These are phyloP conservation scores for Thamnaconus septentrionalis DNA, from an alignment of 2,113 vertebrate species.

Conservation along the genomic window DNA sequence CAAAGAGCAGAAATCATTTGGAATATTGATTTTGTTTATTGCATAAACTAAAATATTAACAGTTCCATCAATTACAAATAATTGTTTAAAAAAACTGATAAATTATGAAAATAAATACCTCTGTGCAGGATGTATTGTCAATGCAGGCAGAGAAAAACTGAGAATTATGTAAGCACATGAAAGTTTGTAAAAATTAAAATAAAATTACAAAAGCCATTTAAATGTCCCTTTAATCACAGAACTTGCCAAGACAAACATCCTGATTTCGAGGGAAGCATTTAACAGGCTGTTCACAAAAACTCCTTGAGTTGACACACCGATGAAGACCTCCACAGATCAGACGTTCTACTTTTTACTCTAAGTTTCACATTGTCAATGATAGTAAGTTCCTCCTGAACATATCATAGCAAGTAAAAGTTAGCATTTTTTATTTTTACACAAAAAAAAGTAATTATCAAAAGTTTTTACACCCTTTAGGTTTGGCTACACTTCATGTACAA, in stretches of 20 bases:
- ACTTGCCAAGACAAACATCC: constrained; percentile 25
- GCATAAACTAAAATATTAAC: constrained; percentile 54
- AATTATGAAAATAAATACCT: constrained; percentile 75
- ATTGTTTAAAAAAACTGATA: constrained; percentile 62
- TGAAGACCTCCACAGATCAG: not conserved
- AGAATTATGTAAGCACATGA: constrained; percentile 20
- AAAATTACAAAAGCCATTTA: constrained; percentile 1
- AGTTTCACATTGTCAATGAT: constrained; percentile 29
- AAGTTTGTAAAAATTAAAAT: constrained; percentile 19
- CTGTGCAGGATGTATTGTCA: constrained; percentile 54
- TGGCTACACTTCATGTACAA: constrained; percentile 39
- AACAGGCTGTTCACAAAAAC: constrained; percentile 12
- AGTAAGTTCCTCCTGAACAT: constrained; percentile 17
- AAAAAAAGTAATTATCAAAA: constrained; percentile 30
- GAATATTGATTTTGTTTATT: constrained; percentile 59
- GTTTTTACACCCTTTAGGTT: constrained; percentile 23
- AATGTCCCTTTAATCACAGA: constrained; percentile 9
- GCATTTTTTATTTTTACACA: constrained; percentile 6
- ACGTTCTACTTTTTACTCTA: no score
- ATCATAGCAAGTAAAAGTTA: constrained; percentile 7
- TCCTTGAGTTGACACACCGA: constrained; percentile 7
- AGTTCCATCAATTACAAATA: constrained; percentile 57
- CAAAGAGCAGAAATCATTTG: constrained; percentile 12
- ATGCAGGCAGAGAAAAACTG: constrained; percentile 44
- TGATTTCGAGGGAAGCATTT: constrained; percentile 8